Base-by-base conservation (phyloP, 2,797 vertebrate genomes). In the Poecile montanus region DNA sequence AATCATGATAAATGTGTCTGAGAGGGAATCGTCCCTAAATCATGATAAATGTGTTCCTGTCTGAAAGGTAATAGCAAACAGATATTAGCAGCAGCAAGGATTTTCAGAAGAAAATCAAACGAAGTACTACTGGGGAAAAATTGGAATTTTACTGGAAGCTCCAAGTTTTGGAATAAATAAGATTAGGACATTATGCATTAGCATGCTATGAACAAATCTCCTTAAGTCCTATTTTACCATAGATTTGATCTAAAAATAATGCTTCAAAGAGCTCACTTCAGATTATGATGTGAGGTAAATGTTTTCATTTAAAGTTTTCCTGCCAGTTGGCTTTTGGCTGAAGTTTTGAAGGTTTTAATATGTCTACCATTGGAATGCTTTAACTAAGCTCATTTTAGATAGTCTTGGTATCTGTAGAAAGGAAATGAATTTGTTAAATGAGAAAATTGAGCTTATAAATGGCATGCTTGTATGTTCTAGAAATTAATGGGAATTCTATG, bases 181-280 rank as follows among this genome's bases (percentile, higher is more conserved):
- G 50, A 74, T 60, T 45, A 74, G 34, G n/a, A 50, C 10, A 25
- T 57, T 71, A 60, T 57, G 57, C 12, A 14, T 81, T 82, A 84
- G 23, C 1, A 5, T 88, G 54, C 62, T 73, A 60, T 18, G 87
- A 87, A 87, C 61, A 89, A 74, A 85, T 80, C 48, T 91, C 56
- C 11, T 29, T 30, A 77, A 80, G 36, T 92, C 58, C 20, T 77
- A 16, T 14, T 80, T 94, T 85, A 66, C 42, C 62, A 44, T 51
- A 62, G 77, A 44, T 65, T 29, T 88, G 48, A 45, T 80, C 65
- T 77, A 92, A 89, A 90, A 92, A 83, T 85, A 87, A 51, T 47
- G n/a, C 45, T 92, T 94, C 38, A 51, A 82, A 89, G 72, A 80
- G 23, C 14, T 0, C 11, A 17, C 25, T 89, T 91, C 42, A 65